A percentile compares a stretch with the other conserved stretches of the same genome.
These are phyloP conservation scores for Onthophagus sagittarius DNA, from an alignment of 2,888 invertebrate species.

Conservation along the genomic window DNA sequence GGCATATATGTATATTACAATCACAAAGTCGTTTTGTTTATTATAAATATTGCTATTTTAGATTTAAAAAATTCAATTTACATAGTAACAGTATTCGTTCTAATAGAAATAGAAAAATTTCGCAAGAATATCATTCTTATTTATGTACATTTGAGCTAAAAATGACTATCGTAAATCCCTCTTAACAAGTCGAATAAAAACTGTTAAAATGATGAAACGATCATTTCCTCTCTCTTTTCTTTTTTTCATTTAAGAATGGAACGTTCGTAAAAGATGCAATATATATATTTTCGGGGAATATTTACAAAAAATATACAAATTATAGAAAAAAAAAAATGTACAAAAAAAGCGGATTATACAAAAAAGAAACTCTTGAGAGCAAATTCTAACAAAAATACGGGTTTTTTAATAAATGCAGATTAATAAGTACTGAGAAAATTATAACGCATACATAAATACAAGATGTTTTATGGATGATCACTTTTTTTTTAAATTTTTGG, in stretches of 20 bases:
- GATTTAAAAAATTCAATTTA: conserved; percentile 48
- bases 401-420: not conserved
- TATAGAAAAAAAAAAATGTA: conserved; percentile 34
- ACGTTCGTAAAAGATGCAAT: conserved; percentile 23
- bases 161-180: conserved; percentile 18
- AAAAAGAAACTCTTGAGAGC: conserved; percentile 5
- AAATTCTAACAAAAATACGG: not conserved
- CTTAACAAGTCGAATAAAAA: conserved; percentile 13
- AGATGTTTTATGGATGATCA: no score
- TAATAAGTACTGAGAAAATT: not conserved
- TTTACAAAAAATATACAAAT: conserved; percentile 34
- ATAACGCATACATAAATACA: conserved; percentile 8
- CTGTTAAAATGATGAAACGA: conserved; percentile 5
- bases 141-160: conserved; percentile 49
- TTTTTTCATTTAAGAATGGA: conserved; percentile 16
- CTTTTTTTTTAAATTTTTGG: no score
- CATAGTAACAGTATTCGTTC: conserved; percentile 45
- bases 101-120: conserved; percentile 46
- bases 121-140: conserved; percentile 41
- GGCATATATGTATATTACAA: conserved; percentile 44
- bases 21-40: conserved; percentile 42
- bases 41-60: conserved; percentile 51
- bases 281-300: conserved; percentile 18
- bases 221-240: no score
- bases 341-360: conserved; percentile 31